Evolutionary conservation across 2,888 invertebrate genomes (phyloP), one percentile per base, ranked within the genome.

Genomic region (Blastobasis adustella): DNA sequence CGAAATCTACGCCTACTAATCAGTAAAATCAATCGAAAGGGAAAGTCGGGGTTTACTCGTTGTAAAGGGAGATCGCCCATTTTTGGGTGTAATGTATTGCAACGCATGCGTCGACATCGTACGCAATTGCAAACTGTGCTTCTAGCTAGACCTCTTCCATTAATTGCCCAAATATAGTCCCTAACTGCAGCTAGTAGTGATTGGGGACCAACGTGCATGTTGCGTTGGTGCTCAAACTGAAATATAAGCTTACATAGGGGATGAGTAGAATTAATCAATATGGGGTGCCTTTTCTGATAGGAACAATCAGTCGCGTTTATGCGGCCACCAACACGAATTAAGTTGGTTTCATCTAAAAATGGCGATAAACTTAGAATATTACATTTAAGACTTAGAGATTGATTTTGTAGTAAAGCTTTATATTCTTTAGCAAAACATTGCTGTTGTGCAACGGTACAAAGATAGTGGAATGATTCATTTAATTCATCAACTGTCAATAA

Each of bases 371-470:
- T 23, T 23, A 23, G 23, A 23, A 23, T 23, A 23, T 23, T 23
- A 23, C 23, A 23, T 23, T 23, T 23, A 23, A 23, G 1, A 23
- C 23, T 23, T 23, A 40, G 9, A 3, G 47, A 23, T 49, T 48
- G 36, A 8, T 39, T n/a, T 5, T 51, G 50, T 37, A 7, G 9
- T 40, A 58, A 45, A 37, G 46, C 4, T 37, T 48, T 44, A 37
- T 49, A 57, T 46, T 55, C 55, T 5, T 8, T 9, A 5, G 45
- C 39, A 49, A 59, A 57, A 5, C 49, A 48, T 52, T 55, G 49
- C 42, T 38, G 23, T 45, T 57, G 56, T 36, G 56, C 51, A 5
- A 59, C 45, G 39, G 8, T 9, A 51, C 54, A 56, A 5, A 59
- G 38, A 5, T 8, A 10, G 8, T 49, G 6, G 46, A 56, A 56